Conservation (phyloP, 37 sponge, comb jelly and placozoan species). For the Petrosia ficiformis region DNA sequence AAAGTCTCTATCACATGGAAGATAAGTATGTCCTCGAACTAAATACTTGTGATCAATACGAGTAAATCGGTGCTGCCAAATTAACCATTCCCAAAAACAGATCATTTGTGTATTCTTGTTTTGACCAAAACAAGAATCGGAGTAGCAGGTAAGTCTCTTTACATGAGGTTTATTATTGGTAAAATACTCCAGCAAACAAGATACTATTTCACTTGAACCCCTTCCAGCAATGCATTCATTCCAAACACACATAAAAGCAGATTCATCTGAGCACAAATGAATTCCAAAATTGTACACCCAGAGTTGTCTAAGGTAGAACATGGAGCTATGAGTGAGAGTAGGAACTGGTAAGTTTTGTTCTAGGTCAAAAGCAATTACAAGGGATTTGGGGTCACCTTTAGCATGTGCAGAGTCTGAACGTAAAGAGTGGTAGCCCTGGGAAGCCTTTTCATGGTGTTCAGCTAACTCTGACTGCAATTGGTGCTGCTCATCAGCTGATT, state of each 20-base stretch:
- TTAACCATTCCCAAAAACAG: conserved; percentile 39
- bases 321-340: conserved; percentile 23
- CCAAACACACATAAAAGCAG: conserved; percentile 34
- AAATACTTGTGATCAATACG: conserved; percentile 49
- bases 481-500: not conserved
- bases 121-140: conserved; percentile 40
- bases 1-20: conserved; percentile 8
- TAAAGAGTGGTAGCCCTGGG: conserved; percentile 31
- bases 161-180: too few species aligned
- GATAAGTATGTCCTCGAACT: conserved; percentile 1
- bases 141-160: conserved; percentile 28
- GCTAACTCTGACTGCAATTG: conserved; percentile 26
- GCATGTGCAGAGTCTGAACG: conserved; percentile 16
- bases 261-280: conserved; percentile 4
- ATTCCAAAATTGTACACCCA: conserved; percentile 55
- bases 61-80: not conserved
- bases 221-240: conserved; percentile 27
- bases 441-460: conserved; percentile 33
- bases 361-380: conserved; percentile 43
- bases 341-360: conserved; percentile 48
- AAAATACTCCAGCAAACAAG: too few species aligned
- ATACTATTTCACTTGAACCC: conserved; percentile 1
- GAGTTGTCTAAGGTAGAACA: conserved; percentile 49
- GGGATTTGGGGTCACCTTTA: not conserved
- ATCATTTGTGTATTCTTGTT: conserved; percentile 43